These are phyloP conservation scores for Tetrax tetrax DNA, from an alignment of 2,113 vertebrate species.

Conservation along the genomic window DNA sequence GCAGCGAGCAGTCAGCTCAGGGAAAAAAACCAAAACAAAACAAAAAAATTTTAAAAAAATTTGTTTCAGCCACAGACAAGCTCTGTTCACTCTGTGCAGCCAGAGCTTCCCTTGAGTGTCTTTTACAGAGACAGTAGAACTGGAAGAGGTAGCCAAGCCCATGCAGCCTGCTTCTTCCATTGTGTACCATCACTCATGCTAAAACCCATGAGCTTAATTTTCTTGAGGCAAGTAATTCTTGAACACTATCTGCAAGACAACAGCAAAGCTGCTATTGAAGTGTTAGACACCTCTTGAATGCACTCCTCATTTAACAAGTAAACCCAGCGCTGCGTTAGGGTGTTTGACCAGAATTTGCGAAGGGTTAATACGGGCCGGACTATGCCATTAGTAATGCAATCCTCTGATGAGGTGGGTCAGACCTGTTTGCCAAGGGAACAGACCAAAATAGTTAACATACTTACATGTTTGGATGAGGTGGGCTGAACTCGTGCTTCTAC, in stretches of 20 bases:
- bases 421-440: constrained; percentile 44
- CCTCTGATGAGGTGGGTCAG: neutral
- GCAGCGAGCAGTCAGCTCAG: neutral
- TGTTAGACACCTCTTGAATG: neutral
- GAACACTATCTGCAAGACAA: neutral
- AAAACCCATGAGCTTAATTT: neutral
- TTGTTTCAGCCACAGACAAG: neutral
- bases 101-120: neutral
- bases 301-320: neutral
- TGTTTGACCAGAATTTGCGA: neutral
- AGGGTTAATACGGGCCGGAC: neutral
- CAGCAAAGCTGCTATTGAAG: neutral
- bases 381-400: neutral
- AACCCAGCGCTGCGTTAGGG: neutral
- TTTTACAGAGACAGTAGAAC: neutral
- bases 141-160: neutral
- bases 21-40: neutral
- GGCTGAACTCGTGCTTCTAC: constrained; percentile 94
- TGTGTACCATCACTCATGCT: neutral
- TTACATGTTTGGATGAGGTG: constrained; percentile 87
- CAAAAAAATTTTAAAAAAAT: too few relatives aligned
- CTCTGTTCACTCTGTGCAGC: neutral
- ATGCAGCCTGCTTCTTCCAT: neutral
- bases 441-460: constrained; percentile 43
- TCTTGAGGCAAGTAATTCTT: neutral